Percentiles rank a stretch among this genome's conserved stretches.
phyloP scores from a whole-genome alignment of 2,888 invertebrate species.

The Nymphalis c-album region DNA sequence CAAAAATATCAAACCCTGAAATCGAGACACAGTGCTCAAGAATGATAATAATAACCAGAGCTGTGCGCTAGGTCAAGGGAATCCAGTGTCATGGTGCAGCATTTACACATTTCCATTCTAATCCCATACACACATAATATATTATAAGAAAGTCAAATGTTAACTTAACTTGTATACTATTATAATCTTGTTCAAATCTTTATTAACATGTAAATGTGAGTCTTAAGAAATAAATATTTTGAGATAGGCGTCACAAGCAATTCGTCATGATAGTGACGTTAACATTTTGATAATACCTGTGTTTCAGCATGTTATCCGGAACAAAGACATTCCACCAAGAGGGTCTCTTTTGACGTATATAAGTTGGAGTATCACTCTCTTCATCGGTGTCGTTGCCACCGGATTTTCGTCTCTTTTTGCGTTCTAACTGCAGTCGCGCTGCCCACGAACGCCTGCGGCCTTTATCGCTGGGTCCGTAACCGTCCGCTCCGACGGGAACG shows the following conservation, averaged over 20 bases:
- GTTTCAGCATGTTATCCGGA: conserved; percentile 86
- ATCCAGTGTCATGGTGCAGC: conserved; percentile 59
- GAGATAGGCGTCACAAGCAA: neutral
- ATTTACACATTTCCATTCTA: conserved; percentile 59
- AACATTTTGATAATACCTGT: conserved; percentile 77
- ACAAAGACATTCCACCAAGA: conserved; percentile 96
- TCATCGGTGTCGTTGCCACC: conserved; percentile 72
- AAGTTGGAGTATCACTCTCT: conserved; percentile 68
- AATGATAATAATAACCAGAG: conserved; percentile 59
- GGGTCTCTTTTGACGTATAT: conserved; percentile 86
- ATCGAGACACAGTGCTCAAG: conserved; percentile 49
- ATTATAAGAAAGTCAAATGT: conserved; percentile 1
- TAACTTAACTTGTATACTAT: neutral
- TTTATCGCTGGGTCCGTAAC: conserved; percentile 69
- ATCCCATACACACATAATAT: conserved; percentile 50
- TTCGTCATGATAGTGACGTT: neutral
- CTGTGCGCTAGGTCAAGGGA: conserved; percentile 67
- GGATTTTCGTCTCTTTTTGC: conserved; percentile 81
- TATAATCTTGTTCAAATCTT: neutral
- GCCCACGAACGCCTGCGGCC: conserved; percentile 85
- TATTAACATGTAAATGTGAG: too few relatives aligned
- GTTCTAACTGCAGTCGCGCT: conserved; percentile 76
- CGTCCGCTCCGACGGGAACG: conserved; percentile 62
- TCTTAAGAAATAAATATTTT: neutral
- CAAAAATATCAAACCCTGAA: conserved; percentile 47